phyloP scores from a whole-genome alignment of 1,140 invertebrate genomes.

The Zaprionus ghesquierei region DNA sequence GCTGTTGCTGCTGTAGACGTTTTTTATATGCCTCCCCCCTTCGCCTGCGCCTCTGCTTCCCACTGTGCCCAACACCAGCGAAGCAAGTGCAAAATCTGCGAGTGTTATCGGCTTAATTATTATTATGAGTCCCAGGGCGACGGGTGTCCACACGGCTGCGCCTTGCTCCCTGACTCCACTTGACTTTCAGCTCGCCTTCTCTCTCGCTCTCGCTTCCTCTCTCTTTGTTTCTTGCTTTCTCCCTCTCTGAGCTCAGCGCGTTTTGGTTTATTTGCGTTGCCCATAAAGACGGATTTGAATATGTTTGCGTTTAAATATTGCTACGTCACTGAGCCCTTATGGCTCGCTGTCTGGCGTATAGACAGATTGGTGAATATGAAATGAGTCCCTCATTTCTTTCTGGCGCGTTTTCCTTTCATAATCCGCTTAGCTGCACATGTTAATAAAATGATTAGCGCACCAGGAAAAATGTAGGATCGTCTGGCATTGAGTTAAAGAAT shows the following conservation, averaged over 20 bases:
- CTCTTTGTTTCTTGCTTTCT: not conserved
- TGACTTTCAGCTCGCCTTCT: constrained; percentile 38
- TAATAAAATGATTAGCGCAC: constrained; percentile 69
- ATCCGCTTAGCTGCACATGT: constrained; percentile 75
- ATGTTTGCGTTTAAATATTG: constrained; percentile 74
- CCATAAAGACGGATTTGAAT: constrained; percentile 77
- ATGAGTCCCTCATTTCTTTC: constrained; percentile 27
- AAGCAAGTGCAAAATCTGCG: constrained; percentile 76
- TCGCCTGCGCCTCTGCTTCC: not conserved
- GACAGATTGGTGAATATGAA: constrained; percentile 2
- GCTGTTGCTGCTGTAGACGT: constrained; percentile 53
- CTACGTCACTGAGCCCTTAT: constrained; percentile 33
- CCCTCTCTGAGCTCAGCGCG: not conserved
- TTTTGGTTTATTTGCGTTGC: constrained; percentile 55
- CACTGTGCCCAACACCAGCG: constrained; percentile 19
- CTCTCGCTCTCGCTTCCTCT: not conserved
- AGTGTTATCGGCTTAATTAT: constrained; percentile 80
- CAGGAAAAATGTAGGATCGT: not conserved
- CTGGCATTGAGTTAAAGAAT: not conserved
- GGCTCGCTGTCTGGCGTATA: not conserved
- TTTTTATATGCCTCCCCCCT: constrained; percentile 57
- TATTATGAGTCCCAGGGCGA: constrained; percentile 73
- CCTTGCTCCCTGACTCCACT: constrained; percentile 46
- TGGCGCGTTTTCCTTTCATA: no score
- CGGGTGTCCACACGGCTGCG: constrained; percentile 47